Evolutionary conservation across 2,797 vertebrate species (phyloP).

Genomic region (Liparis tanakae): DNA sequence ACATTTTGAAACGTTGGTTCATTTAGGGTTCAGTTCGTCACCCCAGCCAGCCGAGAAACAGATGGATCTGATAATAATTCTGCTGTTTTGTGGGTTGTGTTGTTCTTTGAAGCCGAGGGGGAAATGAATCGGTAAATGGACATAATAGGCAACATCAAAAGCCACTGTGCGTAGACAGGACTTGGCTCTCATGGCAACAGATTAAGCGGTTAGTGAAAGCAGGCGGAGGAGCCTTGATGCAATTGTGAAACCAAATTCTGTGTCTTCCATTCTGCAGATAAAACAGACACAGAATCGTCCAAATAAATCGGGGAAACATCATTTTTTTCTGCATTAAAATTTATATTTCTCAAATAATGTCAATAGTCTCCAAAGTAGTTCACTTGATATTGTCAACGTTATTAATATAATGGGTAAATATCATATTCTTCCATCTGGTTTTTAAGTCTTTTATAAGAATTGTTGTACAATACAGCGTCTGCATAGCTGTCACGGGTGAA

Average conservation of each 20-base stretch:
- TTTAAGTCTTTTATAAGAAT: neutral
- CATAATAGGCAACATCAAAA: slow-evolving; percentile 61
- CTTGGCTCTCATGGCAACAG: slow-evolving; percentile 79
- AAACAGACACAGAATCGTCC: slow-evolving; percentile 18
- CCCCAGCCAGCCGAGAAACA: neutral
- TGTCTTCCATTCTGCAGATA: neutral
- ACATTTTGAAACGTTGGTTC: slow-evolving; percentile 3
- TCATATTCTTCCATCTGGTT: neutral
- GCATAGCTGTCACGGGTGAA: too few relatives aligned
- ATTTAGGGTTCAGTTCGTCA: neutral
- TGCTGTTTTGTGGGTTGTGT: neutral
- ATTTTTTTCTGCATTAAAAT: neutral
- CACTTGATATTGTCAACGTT: neutral
- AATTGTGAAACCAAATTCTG: slow-evolving; percentile 40
- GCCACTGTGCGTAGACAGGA: slow-evolving; percentile 48
- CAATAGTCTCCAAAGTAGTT: neutral
- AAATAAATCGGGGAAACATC: slow-evolving; percentile 16
- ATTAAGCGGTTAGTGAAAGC: slow-evolving; percentile 55
- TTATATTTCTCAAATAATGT: neutral
- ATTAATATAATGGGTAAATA: neutral
- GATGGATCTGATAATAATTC: neutral
- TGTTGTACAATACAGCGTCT: neutral
- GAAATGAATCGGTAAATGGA: slow-evolving; percentile 38
- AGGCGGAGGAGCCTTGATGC: slow-evolving; percentile 54
- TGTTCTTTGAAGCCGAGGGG: slow-evolving; percentile 49